These are phyloP conservation scores for Tenrec ecaudatus DNA, from an alignment of 2,113 vertebrate genomes.

Conservation along the genomic window DNA sequence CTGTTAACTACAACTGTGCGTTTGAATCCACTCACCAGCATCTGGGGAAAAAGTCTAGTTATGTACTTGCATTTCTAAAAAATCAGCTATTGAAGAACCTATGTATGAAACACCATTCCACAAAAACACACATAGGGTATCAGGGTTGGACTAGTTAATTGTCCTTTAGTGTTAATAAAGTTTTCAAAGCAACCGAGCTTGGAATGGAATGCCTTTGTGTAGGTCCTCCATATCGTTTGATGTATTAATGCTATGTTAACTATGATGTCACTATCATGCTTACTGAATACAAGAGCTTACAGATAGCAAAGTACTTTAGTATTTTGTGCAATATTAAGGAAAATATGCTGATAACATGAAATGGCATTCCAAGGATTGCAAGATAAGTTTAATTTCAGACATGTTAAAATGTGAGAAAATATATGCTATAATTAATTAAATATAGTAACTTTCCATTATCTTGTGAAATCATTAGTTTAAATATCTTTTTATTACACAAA, in stretches of 20 bases:
- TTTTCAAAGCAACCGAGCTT: background rate
- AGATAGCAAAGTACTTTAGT: background rate
- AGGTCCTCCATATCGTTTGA: background rate
- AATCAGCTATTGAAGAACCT: background rate
- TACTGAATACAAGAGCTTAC: no score
- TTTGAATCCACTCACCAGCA: background rate
- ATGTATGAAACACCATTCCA: background rate
- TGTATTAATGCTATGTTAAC: background rate
- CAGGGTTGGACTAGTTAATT: background rate
- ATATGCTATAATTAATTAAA: conserved; percentile 28
- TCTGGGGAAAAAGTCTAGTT: background rate
- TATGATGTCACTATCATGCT: background rate
- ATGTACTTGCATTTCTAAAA: background rate
- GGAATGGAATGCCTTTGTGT: background rate
- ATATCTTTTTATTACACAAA: conserved; percentile 6
- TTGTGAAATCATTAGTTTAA: conserved; percentile 20
- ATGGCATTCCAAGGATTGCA: background rate
- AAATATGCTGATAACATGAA: background rate
- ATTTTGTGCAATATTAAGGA: background rate
- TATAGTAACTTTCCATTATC: background rate
- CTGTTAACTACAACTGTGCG: background rate
- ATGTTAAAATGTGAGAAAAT: conserved; percentile 38
- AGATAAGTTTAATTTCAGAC: conserved; percentile 29
- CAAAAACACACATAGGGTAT: background rate
- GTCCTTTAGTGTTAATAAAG: background rate